Evolutionary conservation across 2,888 invertebrate genomes (phyloP), one percentile per base, ranked within the genome.

Genomic region (Rhingia campestris): DNA sequence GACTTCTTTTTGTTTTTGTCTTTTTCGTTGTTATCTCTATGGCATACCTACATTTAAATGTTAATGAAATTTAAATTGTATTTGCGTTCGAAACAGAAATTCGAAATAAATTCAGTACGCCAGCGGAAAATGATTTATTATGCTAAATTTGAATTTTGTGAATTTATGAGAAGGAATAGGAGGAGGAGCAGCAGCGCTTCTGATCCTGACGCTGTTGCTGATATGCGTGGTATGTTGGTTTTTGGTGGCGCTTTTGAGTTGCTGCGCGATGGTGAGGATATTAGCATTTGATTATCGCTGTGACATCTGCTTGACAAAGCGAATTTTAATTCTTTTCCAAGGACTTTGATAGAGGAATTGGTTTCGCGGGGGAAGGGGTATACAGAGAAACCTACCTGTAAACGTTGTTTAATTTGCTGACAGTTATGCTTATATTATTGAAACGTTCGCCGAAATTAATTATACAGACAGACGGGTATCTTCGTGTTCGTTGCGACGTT

Each of bases 1-100:
- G 30, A 33, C 14, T 30, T 67, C 45, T 49, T 56, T 67, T 7
- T 58, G 41, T 51, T 4, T 66, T 61, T 47, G 14, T 49, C 66
- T 54, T 37, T 32, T 22, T 22, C 22, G 22, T 22, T 22, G 22
- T 22, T 22, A 22, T 22, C 22, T 22, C 22, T 22, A 22, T 22
- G 22, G 75, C 53, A 7, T 30, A 49, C 30, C 49, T 22, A 49
- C 66, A 82, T 82, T 79, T 82, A 74, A 84, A 84, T 84, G 84
- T 80, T 84, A 84, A 84, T 84, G 84, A 84, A 84, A 80, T 84
- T 84, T 80, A 84, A 84, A 84, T 84, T 75, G 84, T 84, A 80
- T 84, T 80, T 80, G 84, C 84, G 74, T 39, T 54, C 6, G 61
- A 73, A 75, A 74, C 80, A 84, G 74, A 74, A 80, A 80, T 80